phyloP scores from a whole-genome alignment of 2,888 invertebrate genomes.

The Tinea pellionella region DNA sequence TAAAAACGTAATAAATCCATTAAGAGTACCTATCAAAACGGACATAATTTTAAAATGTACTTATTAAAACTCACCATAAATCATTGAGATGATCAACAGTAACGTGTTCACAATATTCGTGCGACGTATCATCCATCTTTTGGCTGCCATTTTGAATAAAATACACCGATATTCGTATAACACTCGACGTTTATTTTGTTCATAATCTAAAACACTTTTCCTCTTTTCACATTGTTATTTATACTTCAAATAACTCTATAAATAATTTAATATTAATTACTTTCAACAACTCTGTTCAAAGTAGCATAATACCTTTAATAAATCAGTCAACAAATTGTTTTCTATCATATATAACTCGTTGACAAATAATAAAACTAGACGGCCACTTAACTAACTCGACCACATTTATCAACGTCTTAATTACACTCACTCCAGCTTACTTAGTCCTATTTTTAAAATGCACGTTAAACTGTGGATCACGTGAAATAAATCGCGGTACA shows the following conservation, averaged over 20 bases:
- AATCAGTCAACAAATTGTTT: slow-evolving; percentile 50
- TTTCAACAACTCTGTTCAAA: too few species aligned
- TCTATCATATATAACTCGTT: slow-evolving; percentile 49
- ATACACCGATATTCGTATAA: neutral
- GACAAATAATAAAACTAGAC: slow-evolving; percentile 49
- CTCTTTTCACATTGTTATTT: slow-evolving; percentile 41
- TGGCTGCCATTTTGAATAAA: slow-evolving; percentile 43
- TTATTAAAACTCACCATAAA: slow-evolving; percentile 51
- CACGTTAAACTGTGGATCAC: slow-evolving; percentile 30
- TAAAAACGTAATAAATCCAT: neutral
- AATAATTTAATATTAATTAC: slow-evolving; percentile 22
- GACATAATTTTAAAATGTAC: neutral
- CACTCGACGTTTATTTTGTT: neutral
- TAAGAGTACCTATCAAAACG: neutral
- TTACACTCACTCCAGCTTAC: slow-evolving; percentile 31
- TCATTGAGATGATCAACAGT: slow-evolving; percentile 49
- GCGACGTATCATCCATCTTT: slow-evolving; percentile 50
- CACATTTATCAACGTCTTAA: slow-evolving; percentile 45
- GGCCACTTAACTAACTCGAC: slow-evolving; percentile 23
- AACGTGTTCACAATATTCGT: slow-evolving; percentile 53
- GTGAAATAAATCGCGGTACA: slow-evolving; percentile 36
- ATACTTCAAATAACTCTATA: slow-evolving; percentile 29
- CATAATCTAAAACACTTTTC: slow-evolving; percentile 36
- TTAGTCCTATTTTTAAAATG: slow-evolving; percentile 38
- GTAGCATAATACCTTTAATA: too few species aligned